These are phyloP conservation scores for Trilocha varians DNA, from an alignment of 2,888 invertebrate species.

Conservation along the genomic window DNA sequence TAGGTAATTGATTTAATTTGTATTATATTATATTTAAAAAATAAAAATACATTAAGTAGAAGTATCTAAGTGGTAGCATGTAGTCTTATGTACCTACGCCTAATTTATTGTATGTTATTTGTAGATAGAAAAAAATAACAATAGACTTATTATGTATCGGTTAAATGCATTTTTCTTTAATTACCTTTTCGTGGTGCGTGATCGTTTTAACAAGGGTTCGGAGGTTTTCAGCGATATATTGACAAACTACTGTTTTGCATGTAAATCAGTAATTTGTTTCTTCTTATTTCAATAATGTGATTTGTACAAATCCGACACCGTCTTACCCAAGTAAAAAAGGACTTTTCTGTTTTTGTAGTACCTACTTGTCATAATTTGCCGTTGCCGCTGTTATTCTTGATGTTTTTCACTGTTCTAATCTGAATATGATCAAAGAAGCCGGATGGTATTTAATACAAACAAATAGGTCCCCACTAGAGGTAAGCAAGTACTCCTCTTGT, in stretches of 20 bases:
- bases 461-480: too few relatives aligned
- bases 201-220: slow-evolving; percentile 13
- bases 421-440: too few relatives aligned
- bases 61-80: neutral
- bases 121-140: slow-evolving; percentile 6
- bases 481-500: too few relatives aligned
- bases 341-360: too few relatives aligned
- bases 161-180: slow-evolving; percentile 2
- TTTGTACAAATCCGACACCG: too few relatives aligned
- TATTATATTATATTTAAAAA: neutral
- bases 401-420: too few relatives aligned
- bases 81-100: slow-evolving; percentile 2
- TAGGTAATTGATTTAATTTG: neutral
- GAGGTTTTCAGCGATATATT: slow-evolving; percentile 20
- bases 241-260: slow-evolving; percentile 19
- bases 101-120: slow-evolving; percentile 12
- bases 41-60: neutral
- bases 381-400: too few relatives aligned
- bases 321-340: too few relatives aligned
- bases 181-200: slow-evolving; percentile 8
- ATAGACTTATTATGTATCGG: slow-evolving; percentile 4
- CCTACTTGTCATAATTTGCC: too few relatives aligned
- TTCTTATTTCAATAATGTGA: too few relatives aligned
- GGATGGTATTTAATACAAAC: too few relatives aligned
- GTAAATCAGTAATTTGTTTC: too few relatives aligned